Evolutionary conservation across 2,797 vertebrate genomes (phyloP).

Genomic region (Nyctalus aviator): DNA sequence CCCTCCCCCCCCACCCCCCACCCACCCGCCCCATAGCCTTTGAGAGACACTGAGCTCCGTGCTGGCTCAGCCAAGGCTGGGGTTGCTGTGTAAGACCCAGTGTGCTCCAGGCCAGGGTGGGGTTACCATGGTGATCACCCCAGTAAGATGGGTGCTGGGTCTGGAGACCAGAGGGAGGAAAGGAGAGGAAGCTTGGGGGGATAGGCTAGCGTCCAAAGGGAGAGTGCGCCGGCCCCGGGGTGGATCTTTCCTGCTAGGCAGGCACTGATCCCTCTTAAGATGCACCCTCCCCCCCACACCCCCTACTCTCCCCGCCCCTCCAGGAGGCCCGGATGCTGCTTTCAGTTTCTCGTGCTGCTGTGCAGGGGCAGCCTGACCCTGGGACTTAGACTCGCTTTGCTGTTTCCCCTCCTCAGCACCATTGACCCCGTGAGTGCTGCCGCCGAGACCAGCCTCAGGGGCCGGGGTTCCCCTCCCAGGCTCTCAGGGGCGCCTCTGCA

Average conservation of each 20-base stretch:
- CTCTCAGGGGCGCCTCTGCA: not conserved
- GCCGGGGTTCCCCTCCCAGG: rapidly evolving
- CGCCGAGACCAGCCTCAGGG: not conserved
- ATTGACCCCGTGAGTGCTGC: rapidly evolving
- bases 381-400: not conserved
- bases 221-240: no score
- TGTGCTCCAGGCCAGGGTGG: not conserved
- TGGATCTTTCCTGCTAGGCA: not conserved
- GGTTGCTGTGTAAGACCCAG: not conserved
- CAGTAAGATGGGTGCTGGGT: not conserved
- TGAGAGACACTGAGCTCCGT: not conserved
- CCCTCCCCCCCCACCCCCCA: rapidly evolving
- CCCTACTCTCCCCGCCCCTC: no score
- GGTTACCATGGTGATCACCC: not conserved
- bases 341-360: not conserved
- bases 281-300: not conserved
- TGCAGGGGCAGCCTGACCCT: not conserved
- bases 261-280: slow-evolving; percentile 3
- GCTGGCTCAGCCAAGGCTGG: not conserved
- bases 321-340: not conserved
- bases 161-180: not conserved
- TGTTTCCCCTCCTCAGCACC: not conserved
- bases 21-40: no score
- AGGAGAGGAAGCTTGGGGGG: not conserved
- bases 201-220: no score